phyloP scores from a whole-genome alignment of 2,797 vertebrate species.

The Diplodus puntazzo region DNA sequence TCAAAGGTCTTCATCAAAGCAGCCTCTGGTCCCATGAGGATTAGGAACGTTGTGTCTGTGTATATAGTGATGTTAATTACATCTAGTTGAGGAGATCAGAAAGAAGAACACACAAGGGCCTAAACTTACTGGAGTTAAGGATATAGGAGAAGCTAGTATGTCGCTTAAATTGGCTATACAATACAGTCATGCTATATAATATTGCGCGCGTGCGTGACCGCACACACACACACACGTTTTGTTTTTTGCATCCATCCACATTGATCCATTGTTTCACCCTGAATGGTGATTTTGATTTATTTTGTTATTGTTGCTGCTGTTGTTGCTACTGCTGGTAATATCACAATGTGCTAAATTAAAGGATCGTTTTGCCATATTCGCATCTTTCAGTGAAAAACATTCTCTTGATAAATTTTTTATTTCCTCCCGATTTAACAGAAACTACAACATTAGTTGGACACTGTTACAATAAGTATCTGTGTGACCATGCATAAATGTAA shows the following conservation, averaged over 20 bases:
- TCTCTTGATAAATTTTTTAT: background rate
- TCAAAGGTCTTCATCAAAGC: slow-evolving; percentile 50
- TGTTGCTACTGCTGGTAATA: background rate
- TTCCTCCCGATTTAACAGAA: background rate
- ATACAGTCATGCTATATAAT: background rate
- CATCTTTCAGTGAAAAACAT: background rate
- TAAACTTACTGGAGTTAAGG: slow-evolving; percentile 18
- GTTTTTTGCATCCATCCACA: background rate
- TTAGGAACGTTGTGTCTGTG: background rate
- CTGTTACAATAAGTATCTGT: background rate
- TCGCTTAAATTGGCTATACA: slow-evolving; percentile 20
- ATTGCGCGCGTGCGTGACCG: background rate
- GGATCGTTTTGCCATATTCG: background rate
- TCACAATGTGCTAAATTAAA: slow-evolving; percentile 6
- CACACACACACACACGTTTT: background rate
- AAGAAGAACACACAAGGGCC: background rate
- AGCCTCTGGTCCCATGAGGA: background rate
- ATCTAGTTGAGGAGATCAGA: slow-evolving; percentile 25
- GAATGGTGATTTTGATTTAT: background rate
- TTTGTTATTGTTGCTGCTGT: background rate
- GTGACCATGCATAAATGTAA: background rate
- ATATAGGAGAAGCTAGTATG: background rate
- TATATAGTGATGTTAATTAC: slow-evolving; percentile 42
- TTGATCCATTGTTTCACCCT: background rate
- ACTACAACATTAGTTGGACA: background rate